Conservation (phyloP, 2,797 vertebrate species). For the Cirrhinus mrigala region DNA sequence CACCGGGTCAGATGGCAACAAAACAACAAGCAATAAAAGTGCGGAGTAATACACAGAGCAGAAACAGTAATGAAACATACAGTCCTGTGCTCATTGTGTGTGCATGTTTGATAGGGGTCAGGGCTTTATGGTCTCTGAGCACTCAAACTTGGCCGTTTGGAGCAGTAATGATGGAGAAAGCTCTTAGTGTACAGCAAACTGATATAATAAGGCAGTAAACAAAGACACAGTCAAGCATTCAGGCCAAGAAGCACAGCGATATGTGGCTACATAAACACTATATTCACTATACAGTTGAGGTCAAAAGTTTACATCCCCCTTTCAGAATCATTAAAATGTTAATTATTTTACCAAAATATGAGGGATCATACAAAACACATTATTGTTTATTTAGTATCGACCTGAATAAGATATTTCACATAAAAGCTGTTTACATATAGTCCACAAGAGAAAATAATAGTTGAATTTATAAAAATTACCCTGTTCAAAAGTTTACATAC, state of each 20-base stretch:
- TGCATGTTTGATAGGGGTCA: neutral
- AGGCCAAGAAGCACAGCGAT: neutral
- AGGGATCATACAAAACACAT: too few species aligned
- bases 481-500: too few species aligned
- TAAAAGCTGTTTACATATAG: too few species aligned
- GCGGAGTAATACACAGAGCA: neutral
- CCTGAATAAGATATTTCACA: too few species aligned
- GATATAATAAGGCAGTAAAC: neutral
- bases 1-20: constrained; percentile 14
- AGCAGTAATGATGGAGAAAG: constrained; percentile 12
- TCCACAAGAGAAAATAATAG: too few species aligned
- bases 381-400: too few species aligned
- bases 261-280: neutral
- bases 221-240: neutral
- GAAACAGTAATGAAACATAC: constrained; percentile 16
- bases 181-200: neutral
- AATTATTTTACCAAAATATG: too few species aligned
- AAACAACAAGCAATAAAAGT: neutral
- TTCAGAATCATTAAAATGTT: too few species aligned
- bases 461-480: too few species aligned
- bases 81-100: neutral
- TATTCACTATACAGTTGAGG: neutral
- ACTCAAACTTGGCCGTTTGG: neutral
- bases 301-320: too few species aligned
- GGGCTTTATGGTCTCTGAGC: neutral